Conservation (phyloP, 2,888 invertebrate species). For the Bombyx huttoni region DNA sequence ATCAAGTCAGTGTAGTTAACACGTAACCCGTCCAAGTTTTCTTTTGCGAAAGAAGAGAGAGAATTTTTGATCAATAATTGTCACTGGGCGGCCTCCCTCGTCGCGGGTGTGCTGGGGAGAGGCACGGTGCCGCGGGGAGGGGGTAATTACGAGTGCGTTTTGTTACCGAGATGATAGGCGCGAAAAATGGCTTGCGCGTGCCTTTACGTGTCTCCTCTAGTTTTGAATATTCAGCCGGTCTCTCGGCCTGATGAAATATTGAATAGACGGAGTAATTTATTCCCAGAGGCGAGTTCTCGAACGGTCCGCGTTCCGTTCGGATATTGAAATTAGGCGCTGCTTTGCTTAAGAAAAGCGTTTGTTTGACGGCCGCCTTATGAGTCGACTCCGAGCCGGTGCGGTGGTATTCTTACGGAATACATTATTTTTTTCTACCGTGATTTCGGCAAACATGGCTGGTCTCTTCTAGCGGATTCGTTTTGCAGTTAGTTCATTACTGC, state of each 20-base stretch:
- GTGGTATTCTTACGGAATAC: conserved; percentile 11
- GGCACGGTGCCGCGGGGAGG: conserved; percentile 32
- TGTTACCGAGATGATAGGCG: conserved; percentile 73
- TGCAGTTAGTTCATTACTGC: too few relatives aligned
- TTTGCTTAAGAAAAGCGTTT: conserved; percentile 64
- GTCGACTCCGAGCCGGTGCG: conserved; percentile 16
- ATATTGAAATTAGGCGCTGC: conserved; percentile 72
- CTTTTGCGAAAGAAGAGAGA: conserved; percentile 75
- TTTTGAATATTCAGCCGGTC: conserved; percentile 71
- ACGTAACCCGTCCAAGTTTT: conserved; percentile 74
- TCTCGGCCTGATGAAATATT: conserved; percentile 70
- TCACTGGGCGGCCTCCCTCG: conserved; percentile 71
- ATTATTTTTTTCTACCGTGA: neutral
- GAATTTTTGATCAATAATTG: conserved; percentile 81
- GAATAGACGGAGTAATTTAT: conserved; percentile 70
- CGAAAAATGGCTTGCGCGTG: conserved; percentile 73
- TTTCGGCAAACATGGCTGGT: too few relatives aligned
- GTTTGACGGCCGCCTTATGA: conserved; percentile 49
- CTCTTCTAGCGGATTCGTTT: too few relatives aligned
- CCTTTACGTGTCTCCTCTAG: conserved; percentile 70
- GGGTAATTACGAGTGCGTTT: conserved; percentile 73
- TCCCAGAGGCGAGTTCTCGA: conserved; percentile 64
- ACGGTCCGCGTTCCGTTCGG: conserved; percentile 60
- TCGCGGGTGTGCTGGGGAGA: conserved; percentile 19
- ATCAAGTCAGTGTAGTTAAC: conserved; percentile 60